Conservation (phyloP, 1,140 invertebrate species). For the Mercenaria mercenaria region DNA sequence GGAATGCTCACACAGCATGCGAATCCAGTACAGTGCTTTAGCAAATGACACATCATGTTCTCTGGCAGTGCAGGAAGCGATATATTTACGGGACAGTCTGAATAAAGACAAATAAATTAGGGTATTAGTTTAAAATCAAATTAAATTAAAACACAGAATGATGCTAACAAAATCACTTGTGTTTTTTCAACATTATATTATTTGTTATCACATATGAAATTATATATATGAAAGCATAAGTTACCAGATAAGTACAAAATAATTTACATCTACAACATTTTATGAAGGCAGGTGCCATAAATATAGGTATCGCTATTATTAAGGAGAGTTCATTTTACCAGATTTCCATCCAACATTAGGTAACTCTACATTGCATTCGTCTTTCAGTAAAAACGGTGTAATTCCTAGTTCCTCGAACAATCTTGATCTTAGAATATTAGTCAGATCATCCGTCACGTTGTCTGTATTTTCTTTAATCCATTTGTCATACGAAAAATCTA, state of each 20-base stretch:
- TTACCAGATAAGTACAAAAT: too few species aligned
- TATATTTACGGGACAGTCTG: background rate
- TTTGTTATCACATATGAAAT: too few species aligned
- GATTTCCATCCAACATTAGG: background rate
- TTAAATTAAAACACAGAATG: background rate
- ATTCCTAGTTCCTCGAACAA: constrained; percentile 12
- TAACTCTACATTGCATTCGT: background rate
- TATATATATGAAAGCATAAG: too few species aligned
- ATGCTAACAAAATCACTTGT: too few species aligned
- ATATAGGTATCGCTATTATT: too few species aligned
- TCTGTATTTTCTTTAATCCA: background rate
- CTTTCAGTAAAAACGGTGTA: background rate
- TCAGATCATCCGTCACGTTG: background rate
- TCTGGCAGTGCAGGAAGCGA: background rate
- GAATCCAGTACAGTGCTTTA: background rate
- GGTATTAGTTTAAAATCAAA: background rate
- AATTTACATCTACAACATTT: too few species aligned
- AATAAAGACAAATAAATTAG: background rate
- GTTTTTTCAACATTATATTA: too few species aligned
- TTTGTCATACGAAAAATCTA: background rate
- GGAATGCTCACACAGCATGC: background rate
- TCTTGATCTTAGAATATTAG: background rate
- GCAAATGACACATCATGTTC: background rate
- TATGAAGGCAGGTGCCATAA: too few species aligned
- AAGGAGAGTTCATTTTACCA: too few species aligned